Evolutionary conservation across 1,140 invertebrate species (phyloP), one percentile per base, ranked within the genome.

Genomic region (Geopemphigus sp.): DNA sequence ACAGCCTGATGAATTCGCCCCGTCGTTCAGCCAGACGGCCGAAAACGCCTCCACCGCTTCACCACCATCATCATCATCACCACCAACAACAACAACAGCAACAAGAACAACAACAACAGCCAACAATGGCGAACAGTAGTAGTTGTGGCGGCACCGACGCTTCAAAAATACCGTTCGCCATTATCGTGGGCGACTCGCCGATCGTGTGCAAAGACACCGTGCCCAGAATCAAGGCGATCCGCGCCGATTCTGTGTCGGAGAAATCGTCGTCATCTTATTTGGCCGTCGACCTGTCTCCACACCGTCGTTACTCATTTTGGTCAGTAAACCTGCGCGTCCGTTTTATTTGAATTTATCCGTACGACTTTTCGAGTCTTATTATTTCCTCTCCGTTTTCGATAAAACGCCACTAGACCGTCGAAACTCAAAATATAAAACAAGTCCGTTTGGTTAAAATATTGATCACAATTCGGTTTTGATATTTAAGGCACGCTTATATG

Each of bases 271-370:
- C 82, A 10, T 80, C 83, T 50, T 82, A 82, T 83, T 85, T 82
- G 82, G 84, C 32, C 84, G 85, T 82, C 84, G 85, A 22, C 83
- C 82, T 82, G 47, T 12, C 84, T 84, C 81, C 86, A 83, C 19
- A 86, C 84, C 83, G 87, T 73, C 83, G 87, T 45, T 88, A 88
- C 82, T 88, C 87, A 80, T 87, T 88, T 68, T 89, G 88, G 88
- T 88, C 84, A 87, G 86, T 84, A 80, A 53, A 50, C 61, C 5
- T 32, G 63, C n/a, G 32, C 32, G 32, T 39, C 8, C 3, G 32
- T 8, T 8, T 39, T 8, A 39, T 39, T 4, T 39, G 8, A 8
- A 39, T 3, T 39, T 39, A 8, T 39, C 8, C 32, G 32, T 4
- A 39, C 32, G 32, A 3, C 32, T 3, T 39, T 8, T 39, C 8